Evolutionary conservation across 2,888 invertebrate genomes (phyloP), one percentile per base, ranked within the genome.

Genomic region (Penaeus monodon): DNA sequence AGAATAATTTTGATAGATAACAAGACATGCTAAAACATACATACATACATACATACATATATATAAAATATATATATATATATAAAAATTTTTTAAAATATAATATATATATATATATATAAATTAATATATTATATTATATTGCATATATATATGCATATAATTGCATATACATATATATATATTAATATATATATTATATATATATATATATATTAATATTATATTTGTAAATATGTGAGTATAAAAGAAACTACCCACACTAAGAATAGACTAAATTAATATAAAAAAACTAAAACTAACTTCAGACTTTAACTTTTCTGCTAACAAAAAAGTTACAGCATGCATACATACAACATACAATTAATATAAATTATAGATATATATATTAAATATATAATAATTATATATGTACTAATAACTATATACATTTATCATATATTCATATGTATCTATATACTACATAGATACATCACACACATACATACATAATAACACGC

Each of bases 361-460:
- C 10, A 44, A n/a, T n/a, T 24, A 78, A 44, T 44, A 44, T 44
- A 44, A 44, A 44, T 29, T 29, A 44, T 78, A 78, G 1, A 44
- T 78, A 44, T 78, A 78, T 78, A 44, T 44, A 78, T n/a, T 78
- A 44, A 44, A 78, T 78, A 44, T 44, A 78, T 78, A n/a, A 78
- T 78, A 78, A 78, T 78, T 44, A 33, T 44, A 78, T 49, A 49
- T 78, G 24, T 78, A 49, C n/a, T n/a, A 44, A 49, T 78, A 27
- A n/a, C n/a, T n/a, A n/a, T n/a, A n/a, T n/a, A n/a, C n/a, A n/a
- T n/a, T n/a, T n/a, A n/a, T n/a, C n/a, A n/a, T n/a, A n/a, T n/a
- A n/a, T n/a, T n/a, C n/a, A n/a, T 49, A 49, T 78, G 24, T n/a
- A n/a, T n/a, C n/a, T 78, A 27, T 57, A 49, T n/a, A 49, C 24